These are phyloP conservation scores for Drosophila sturtevanti DNA, from an alignment of 1,140 invertebrate species.

Conservation along the genomic window DNA sequence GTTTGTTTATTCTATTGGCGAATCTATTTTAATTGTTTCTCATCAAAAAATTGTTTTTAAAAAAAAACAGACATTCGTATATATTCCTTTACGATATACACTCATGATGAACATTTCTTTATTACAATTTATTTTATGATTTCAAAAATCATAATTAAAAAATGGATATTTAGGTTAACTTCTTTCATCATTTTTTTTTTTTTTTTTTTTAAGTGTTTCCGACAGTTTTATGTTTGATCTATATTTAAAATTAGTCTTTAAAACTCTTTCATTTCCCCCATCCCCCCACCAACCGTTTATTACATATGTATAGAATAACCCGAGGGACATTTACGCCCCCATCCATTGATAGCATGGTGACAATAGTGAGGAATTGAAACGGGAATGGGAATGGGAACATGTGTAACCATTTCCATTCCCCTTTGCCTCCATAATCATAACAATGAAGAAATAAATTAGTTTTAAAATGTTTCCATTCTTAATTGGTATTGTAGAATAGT, in stretches of 20 bases:
- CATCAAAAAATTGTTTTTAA: no score
- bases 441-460: constrained; percentile 43
- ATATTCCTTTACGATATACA: no score
- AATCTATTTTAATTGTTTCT: not conserved
- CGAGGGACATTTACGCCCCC: not conserved
- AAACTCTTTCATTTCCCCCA: not conserved
- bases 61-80: no score
- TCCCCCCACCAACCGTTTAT: no score
- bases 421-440: constrained; percentile 17
- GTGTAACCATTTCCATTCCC: constrained; percentile 33
- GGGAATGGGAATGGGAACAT: constrained; percentile 13
- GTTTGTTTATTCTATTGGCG: not conserved
- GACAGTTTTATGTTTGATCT: not conserved
- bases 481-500: constrained; percentile 25
- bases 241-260: not conserved
- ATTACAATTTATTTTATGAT: no score
- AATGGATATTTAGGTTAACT: not conserved
- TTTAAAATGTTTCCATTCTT: constrained; percentile 44
- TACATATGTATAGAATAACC: no score
- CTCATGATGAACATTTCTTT: no score
- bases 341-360: not conserved
- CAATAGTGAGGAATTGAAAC: not conserved
- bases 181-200: not conserved
- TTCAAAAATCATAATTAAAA: no score
- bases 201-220: not conserved